Base-by-base conservation (phyloP, 2,113 vertebrate genomes). In the Corythornis cristatus region DNA sequence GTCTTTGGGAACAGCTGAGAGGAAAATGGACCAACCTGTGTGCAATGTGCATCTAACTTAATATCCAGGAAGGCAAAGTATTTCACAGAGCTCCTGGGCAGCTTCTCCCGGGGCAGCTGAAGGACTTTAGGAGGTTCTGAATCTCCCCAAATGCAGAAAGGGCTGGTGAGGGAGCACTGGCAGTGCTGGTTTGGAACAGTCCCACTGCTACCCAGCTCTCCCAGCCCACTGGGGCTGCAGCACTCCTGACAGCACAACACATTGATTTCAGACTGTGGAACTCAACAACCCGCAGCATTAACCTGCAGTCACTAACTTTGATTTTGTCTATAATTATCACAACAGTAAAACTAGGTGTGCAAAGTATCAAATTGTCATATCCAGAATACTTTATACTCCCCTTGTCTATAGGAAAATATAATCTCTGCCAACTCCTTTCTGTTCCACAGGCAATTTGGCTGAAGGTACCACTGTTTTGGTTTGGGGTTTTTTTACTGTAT, bases 11-110 rank as follows among this genome's bases (percentile, higher is more conserved):
- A 65, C 33, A 77, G 68, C 78, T 4, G 5, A 53, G 54, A 70
- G 51, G 42, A 79, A 31, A 60, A 46, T 0, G 8, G 57, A 8
- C 46, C 76, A 68, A 72, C 19, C n/a, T 3, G 9, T 7, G 3
- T 9, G 19, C 29, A 64, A 4, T 3, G 35, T 0, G 0, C 16
- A n/a, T 6, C 53, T 60, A 57, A 45, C 16, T 1, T 1, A 45
- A 72, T 12, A 33, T 2, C n/a, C 3, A 31, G 46, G 42, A 56
- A 75, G 25, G 22, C 11, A 18, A 48, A 61, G 15, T 2, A 29
- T 6, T 65, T 31, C 43, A 67, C 29, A 14, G 3, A 28, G 60
- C 19, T 45, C 35, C 60, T 23, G 1, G 31, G 7, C 35, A 35
- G 35, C 35, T 45, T 50, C 33, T 26, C 15, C 46, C 37, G 50